A percentile compares a stretch with the other conserved stretches of the same genome.
phyloP scores from a whole-genome alignment of 2,113 vertebrate species.

The Abramis brama region DNA sequence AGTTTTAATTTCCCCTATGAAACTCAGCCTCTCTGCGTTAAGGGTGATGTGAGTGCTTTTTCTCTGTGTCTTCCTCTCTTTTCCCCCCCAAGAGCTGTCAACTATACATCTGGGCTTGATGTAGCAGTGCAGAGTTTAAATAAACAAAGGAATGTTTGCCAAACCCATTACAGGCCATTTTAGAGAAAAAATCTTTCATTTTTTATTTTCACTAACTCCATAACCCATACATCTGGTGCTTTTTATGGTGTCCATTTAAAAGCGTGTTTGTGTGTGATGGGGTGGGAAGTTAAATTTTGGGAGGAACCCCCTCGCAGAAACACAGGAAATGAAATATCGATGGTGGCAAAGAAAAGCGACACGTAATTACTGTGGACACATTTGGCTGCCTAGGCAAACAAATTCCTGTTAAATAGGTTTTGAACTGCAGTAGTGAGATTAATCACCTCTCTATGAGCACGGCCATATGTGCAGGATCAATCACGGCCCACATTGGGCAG shows the following conservation, averaged over 20 bases:
- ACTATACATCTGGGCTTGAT: constrained; percentile 60
- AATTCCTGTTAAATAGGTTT: constrained; percentile 65
- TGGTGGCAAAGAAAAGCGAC: constrained; percentile 73
- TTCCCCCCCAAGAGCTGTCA: constrained; percentile 47
- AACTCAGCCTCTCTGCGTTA: constrained; percentile 59
- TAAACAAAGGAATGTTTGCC: constrained; percentile 53
- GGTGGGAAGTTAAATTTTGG: constrained; percentile 19
- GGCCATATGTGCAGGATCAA: constrained; percentile 70
- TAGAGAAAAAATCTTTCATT: constrained; percentile 8
- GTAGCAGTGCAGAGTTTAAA: constrained; percentile 37
- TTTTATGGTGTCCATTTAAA: constrained; percentile 41
- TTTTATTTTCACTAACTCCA: constrained; percentile 6
- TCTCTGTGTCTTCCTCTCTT: constrained; percentile 43
- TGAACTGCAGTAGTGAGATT: constrained; percentile 72
- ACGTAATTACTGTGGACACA: constrained; percentile 63
- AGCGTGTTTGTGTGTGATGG: constrained; percentile 25
- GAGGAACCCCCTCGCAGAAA: constrained; percentile 36
- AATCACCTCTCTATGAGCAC: constrained; percentile 70
- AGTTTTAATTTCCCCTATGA: constrained; percentile 78
- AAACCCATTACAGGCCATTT: constrained; percentile 44
- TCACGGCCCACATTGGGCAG: constrained; percentile 66
- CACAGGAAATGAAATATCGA: constrained; percentile 62
- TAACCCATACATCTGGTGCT: constrained; percentile 38
- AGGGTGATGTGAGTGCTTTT: constrained; percentile 23
- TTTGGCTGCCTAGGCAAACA: constrained; percentile 66